Conservation (phyloP, 2,888 invertebrate genomes). For the Hydroisotoma schaefferi region DNA sequence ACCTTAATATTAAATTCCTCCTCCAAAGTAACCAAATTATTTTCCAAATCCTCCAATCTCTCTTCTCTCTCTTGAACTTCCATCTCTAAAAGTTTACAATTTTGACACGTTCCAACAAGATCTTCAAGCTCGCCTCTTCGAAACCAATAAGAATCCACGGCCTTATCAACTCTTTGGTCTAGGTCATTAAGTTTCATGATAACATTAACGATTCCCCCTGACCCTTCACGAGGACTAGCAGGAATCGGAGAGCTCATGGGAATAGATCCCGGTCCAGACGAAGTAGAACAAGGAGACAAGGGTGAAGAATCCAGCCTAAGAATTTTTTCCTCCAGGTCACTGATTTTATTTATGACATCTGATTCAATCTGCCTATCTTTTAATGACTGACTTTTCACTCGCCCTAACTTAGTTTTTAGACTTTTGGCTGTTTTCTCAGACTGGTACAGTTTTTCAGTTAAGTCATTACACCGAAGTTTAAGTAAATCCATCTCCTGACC, state of each 20-base stretch:
- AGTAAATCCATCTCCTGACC: conserved; percentile 40
- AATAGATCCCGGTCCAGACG: conserved; percentile 27
- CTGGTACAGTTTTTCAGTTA: conserved; percentile 48
- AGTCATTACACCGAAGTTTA: conserved; percentile 42
- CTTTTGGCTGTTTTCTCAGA: conserved; percentile 47
- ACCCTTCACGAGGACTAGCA: conserved; percentile 16
- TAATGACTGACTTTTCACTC: conserved; percentile 47
- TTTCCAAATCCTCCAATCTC: conserved; percentile 75
- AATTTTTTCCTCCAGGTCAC: conserved; percentile 46
- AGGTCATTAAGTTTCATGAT: conserved; percentile 45
- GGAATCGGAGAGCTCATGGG: conserved; percentile 29
- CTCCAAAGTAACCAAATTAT: conserved; percentile 58
- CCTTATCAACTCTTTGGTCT: conserved; percentile 42
- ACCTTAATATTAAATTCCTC: conserved; percentile 44
- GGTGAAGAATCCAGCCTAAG: conserved; percentile 35
- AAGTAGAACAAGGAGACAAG: conserved; percentile 29
- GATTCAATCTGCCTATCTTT: conserved; percentile 48
- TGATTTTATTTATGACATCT: conserved; percentile 45
- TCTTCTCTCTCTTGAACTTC: conserved; percentile 65
- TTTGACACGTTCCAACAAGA: conserved; percentile 50
- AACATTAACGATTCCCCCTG: conserved; percentile 39
- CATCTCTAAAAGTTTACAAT: conserved; percentile 66
- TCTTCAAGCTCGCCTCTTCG: conserved; percentile 38
- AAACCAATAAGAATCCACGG: conserved; percentile 40
- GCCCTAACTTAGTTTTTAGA: conserved; percentile 43